Evolutionary conservation across 2,113 vertebrate species (phyloP), one percentile per base, ranked within the genome.

Genomic region (Prietella phreatophila): DNA sequence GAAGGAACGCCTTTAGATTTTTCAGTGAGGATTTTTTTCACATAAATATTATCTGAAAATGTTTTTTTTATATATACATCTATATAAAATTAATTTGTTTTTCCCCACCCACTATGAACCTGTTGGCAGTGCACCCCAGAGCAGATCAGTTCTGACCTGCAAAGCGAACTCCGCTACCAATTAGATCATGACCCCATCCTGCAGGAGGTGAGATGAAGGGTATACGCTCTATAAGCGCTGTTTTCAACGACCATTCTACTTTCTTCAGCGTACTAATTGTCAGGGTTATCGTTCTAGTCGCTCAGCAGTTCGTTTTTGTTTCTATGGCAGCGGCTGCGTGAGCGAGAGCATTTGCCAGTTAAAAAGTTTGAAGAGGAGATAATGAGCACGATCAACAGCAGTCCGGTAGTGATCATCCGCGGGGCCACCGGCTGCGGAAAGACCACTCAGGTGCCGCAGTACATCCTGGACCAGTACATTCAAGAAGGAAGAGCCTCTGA

Each of bases 391-490:
- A 50, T 99, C 58, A 90, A 86, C 84, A 90, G 90, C 39, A 97
- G 93, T 92, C 91, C 97, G 0, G 98, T 99, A 87, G 96, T 99
- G 60, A 96, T 99, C 84, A 98, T 99, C 87, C 95, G 98, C 39
- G 98, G 98, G 4, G 97, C 98, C 9, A 99, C 98, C 0, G 98
- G 98, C 75, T 99, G 98, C 91, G 98, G 98, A 0, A 99, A 99
- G 94, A 99, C 98, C 91, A 99, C 98, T 0, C 98, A 99, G 88
- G 98, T 99, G 22, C 98, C 98, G 1, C 98, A 99, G 93, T 99
- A 96, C 86, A 98, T 99, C 92, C 93, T 99, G 87, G 98, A 99
- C 93, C 95, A 97, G 81, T 97, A 91, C 87, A 94, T 99, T 88
- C 94, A 92, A 63, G 93, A 88, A 10, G 91, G 93, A 84, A 93